Evolutionary conservation across 2,797 vertebrate genomes (phyloP).

Genomic region (Babyrousa celebensis): DNA sequence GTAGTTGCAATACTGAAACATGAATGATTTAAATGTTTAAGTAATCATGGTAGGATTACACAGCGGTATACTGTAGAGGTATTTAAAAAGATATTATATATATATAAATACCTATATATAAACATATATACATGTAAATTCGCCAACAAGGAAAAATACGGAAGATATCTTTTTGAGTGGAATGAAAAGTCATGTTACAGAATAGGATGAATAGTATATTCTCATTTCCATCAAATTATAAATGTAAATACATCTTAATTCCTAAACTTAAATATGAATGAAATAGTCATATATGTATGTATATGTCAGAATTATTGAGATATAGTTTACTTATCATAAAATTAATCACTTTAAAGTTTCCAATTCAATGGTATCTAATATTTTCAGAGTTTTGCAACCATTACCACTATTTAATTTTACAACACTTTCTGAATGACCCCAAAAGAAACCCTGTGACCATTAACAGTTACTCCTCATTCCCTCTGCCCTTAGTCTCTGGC

Average conservation of each 20-base stretch:
- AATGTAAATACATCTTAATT: slow-evolving; percentile 11
- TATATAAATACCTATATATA: neutral
- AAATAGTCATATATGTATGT: neutral
- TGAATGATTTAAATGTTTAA: neutral
- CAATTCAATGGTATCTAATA: neutral
- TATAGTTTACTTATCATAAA: neutral
- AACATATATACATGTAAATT: neutral
- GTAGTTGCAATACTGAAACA: neutral
- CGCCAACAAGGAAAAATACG: slow-evolving; percentile 5
- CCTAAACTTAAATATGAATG: slow-evolving; percentile 19
- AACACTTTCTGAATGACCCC: neutral
- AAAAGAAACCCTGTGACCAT: neutral
- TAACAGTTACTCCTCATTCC: neutral
- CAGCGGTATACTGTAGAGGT: neutral
- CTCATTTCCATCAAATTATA: slow-evolving; percentile 33
- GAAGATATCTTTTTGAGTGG: neutral
- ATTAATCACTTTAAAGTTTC: neutral
- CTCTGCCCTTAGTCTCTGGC: no score
- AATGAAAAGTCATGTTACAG: neutral
- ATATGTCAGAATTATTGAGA: neutral
- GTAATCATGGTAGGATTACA: neutral
- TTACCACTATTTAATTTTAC: neutral
- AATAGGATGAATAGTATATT: neutral
- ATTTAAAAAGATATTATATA: neutral
- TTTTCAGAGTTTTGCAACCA: neutral